These are phyloP conservation scores for Nomada hirtipes DNA, from an alignment of 2,888 invertebrate species.

Conservation along the genomic window DNA sequence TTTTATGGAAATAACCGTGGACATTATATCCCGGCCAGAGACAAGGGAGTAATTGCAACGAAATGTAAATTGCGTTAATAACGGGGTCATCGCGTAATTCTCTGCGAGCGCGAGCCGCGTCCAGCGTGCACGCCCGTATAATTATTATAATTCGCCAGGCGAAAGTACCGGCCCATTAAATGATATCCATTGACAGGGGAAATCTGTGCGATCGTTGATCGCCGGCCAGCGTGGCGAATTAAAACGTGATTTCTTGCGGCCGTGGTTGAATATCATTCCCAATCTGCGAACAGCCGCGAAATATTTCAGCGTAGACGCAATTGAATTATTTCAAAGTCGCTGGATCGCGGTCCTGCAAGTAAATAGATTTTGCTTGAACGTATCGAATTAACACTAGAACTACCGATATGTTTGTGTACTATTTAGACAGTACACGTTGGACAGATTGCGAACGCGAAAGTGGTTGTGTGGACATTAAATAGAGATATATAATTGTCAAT, in stretches of 20 bases:
- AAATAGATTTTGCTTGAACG: too few relatives aligned
- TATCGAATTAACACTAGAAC: too few relatives aligned
- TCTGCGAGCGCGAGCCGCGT: constrained; percentile 37
- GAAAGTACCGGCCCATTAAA: constrained; percentile 63
- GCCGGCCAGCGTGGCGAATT: constrained; percentile 50
- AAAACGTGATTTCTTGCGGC: constrained; percentile 53
- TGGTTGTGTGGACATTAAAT: too few relatives aligned
- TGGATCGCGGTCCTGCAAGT: too few relatives aligned
- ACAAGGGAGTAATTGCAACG: constrained; percentile 66
- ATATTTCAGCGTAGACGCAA: not conserved
- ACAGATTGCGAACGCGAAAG: too few relatives aligned
- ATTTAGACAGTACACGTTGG: too few relatives aligned
- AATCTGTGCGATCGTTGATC: constrained; percentile 63
- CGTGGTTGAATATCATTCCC: constrained; percentile 31
- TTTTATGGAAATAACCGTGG: constrained; percentile 67
- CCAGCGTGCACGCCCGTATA: constrained; percentile 38
- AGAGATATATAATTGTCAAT: too few relatives aligned
- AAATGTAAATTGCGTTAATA: constrained; percentile 71
- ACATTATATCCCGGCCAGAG: constrained; percentile 44
- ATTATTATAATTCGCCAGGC: constrained; percentile 68
- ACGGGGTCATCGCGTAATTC: constrained; percentile 68
- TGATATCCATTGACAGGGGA: constrained; percentile 60
- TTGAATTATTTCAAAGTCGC: too few relatives aligned
- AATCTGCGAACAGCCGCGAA: not conserved
- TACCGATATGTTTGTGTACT: too few relatives aligned